Evolutionary conservation across 2,797 vertebrate species (phyloP), one percentile per base, ranked within the genome.

Genomic region (Peromyscus melanophrys): DNA sequence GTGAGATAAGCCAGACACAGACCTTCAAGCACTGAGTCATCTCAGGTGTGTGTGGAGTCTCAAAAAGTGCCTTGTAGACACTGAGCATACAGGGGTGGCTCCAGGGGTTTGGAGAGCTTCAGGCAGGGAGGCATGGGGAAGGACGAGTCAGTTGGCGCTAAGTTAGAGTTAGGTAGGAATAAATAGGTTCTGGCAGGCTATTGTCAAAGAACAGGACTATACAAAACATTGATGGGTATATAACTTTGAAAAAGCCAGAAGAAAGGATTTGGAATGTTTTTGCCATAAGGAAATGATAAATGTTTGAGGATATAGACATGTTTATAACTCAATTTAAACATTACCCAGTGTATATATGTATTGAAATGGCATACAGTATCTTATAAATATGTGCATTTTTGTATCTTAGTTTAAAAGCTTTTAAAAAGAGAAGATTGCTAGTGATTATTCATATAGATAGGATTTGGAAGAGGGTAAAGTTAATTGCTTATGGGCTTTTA

Each of bases 1-100:
- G 43, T 85, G 94, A 91, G 77, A 73, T 80, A 86, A 85, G 23
- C 63, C 82, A 86, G 63, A 34, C 27, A 34, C 73, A 91, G 52
- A 91, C 49, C 29, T 10, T 52, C 43, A 31, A 86, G 40, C 19
- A 9, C 31, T 78, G 65, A 29, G 5, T 80, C 63, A 91, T 91
- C 73, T 59, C 89, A 78, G 40, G 77, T 2, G 1, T 46, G 46
- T 17, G 17, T 46, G 19, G 55, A 71, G 46, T 91, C 75, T 61
- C 12, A 86, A 49, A 49, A 25, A n/a, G 73, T 59, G 29, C 21
- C 37, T 49, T 69, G 34, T 46, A 75, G 87, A 65, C n/a, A 11
- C 21, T n/a, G 78, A 63, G 55, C 34, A 3, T 29, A n/a, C 21
- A 82, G 16, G 52, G 67, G 12, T 43, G 27, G 21, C 31, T 90